Conservation (phyloP, 2,797 vertebrate species). For the Hybognathus amarus region DNA sequence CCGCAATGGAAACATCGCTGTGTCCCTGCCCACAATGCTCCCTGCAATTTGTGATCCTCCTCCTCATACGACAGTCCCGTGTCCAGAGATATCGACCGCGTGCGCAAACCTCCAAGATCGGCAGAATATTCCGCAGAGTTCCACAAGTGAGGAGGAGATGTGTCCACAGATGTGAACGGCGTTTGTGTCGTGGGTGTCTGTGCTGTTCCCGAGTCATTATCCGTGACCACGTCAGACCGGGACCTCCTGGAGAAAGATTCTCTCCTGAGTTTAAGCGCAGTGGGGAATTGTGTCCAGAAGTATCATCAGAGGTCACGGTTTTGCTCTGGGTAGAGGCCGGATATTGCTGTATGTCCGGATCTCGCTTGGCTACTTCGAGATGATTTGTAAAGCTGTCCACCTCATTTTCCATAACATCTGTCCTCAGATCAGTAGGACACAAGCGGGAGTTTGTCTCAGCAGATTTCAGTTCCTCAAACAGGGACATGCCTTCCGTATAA, state of each 20-base stretch:
- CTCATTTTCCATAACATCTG: not conserved
- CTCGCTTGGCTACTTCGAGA: constrained; percentile 45
- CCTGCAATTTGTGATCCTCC: constrained; percentile 56
- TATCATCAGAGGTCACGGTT: constrained; percentile 57
- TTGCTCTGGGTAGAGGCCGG: constrained; percentile 65
- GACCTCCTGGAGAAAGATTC: constrained; percentile 53
- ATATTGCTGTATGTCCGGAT: constrained; percentile 72
- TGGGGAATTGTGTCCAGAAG: constrained; percentile 47
- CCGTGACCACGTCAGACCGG: constrained; percentile 25
- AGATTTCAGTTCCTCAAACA: constrained; percentile 41
- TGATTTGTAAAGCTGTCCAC: not conserved
- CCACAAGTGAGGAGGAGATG: constrained; percentile 23
- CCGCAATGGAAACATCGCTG: constrained; percentile 63
- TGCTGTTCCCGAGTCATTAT: constrained; percentile 23
- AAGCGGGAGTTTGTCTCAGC: constrained; percentile 1
- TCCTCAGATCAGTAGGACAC: not conserved
- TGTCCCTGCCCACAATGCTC: constrained; percentile 15
- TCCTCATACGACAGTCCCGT: constrained; percentile 60
- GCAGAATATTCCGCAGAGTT: constrained; percentile 37
- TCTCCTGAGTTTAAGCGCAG: constrained; percentile 48
- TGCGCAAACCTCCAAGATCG: constrained; percentile 18
- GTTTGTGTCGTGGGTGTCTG: constrained; percentile 21
- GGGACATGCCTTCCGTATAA: constrained; percentile 22
- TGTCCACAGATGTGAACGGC: constrained; percentile 36
- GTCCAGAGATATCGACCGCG: constrained; percentile 60